Evolutionary conservation across 1,140 invertebrate genomes (phyloP).

Genomic region (Lasioglossum baleicum): DNA sequence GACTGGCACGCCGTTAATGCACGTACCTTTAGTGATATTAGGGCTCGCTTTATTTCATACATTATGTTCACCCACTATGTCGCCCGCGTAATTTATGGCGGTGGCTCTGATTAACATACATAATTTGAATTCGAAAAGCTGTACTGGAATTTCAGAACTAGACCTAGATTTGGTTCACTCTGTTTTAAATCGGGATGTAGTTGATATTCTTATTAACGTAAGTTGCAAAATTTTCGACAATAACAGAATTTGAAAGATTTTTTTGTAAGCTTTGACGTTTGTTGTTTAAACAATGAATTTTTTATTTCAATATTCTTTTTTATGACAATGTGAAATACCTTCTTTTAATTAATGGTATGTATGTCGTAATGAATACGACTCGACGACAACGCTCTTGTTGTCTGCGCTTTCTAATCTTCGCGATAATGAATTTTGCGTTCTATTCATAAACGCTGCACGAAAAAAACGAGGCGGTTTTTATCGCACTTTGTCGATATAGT

Average conservation of each 20-base stretch:
- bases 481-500: not conserved
- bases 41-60: not conserved
- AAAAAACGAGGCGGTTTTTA: not conserved
- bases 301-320: too few relatives aligned
- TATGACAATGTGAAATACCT: too few relatives aligned
- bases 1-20: slow-evolving; percentile 19
- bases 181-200: too few relatives aligned
- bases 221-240: too few relatives aligned
- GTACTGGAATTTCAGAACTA: too few relatives aligned
- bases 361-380: not conserved
- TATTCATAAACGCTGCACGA: not conserved
- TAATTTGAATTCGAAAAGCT: not conserved
- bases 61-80: not conserved
- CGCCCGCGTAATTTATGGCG: not conserved
- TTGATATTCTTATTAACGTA: too few relatives aligned
- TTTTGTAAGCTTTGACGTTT: too few relatives aligned
- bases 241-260: too few relatives aligned
- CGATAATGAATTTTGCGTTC: not conserved
- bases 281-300: too few relatives aligned
- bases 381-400: not conserved
- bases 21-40: slow-evolving; percentile 18
- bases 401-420: not conserved
- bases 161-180: too few relatives aligned
- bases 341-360: too few relatives aligned
- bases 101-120: not conserved